Evolutionary conservation across 2,113 vertebrate genomes (phyloP).

Genomic region (Oriolus oriolus): DNA sequence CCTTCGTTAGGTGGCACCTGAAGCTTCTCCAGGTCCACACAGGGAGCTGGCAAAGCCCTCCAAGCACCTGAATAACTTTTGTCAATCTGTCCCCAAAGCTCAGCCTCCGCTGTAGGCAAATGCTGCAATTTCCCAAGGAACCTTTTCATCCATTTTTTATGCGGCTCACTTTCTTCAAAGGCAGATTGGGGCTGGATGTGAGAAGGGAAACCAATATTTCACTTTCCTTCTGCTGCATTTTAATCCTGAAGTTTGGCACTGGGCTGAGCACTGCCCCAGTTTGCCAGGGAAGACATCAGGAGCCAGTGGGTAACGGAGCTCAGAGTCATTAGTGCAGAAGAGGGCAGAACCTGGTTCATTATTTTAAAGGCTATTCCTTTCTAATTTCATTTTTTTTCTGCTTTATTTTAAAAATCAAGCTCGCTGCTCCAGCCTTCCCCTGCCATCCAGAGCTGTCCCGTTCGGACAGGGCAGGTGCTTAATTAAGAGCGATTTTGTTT

Average conservation of each 20-base stretch:
- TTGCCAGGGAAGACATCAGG: not conserved
- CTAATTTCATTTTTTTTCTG: not conserved
- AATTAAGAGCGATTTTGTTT: slow-evolving; percentile 34
- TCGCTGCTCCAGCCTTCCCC: not conserved
- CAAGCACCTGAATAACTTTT: not conserved
- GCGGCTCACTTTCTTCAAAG: slow-evolving; percentile 12
- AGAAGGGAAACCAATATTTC: slow-evolving; percentile 27
- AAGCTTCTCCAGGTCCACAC: not conserved
- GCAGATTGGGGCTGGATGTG: not conserved
- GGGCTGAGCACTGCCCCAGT: not conserved
- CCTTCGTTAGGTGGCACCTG: not conserved
- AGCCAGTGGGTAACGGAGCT: not conserved
- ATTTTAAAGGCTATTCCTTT: not conserved
- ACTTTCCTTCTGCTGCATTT: not conserved
- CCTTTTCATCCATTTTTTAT: slow-evolving; percentile 46
- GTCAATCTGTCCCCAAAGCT: not conserved
- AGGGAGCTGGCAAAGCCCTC: not conserved
- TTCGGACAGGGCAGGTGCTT: slow-evolving; percentile 12
- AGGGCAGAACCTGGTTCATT: not conserved
- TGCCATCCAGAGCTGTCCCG: not conserved
- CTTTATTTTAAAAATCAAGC: not conserved
- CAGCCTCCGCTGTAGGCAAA: not conserved
- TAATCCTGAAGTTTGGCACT: not conserved
- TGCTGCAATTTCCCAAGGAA: not conserved
- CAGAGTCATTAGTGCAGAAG: not conserved